phyloP scores from a whole-genome alignment of 2,797 vertebrate species.

The Rousettus madagascariensis region DNA sequence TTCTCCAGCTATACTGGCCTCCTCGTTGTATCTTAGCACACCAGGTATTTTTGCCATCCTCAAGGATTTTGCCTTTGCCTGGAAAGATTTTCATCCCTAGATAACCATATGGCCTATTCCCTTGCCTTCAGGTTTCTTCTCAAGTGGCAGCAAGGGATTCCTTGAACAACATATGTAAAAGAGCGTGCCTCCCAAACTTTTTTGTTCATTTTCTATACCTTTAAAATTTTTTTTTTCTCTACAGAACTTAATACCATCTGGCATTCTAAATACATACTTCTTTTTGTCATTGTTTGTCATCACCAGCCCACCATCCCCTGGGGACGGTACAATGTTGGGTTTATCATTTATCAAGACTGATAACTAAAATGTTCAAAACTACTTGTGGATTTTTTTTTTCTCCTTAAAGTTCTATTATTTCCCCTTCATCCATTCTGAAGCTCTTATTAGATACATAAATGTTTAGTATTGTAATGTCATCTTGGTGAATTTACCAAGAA shows the following conservation, averaged over 20 bases:
- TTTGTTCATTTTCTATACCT: background rate
- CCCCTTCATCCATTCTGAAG: background rate
- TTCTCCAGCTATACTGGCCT: background rate
- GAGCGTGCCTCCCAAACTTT: background rate
- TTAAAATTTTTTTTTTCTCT: background rate
- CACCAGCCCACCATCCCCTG: background rate
- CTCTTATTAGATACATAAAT: background rate
- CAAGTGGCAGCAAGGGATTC: background rate
- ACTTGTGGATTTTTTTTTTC: background rate
- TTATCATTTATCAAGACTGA: background rate
- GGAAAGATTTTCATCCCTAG: background rate
- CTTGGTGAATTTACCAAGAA: background rate
- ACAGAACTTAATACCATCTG: background rate
- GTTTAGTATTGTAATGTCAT: background rate
- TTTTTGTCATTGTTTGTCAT: background rate
- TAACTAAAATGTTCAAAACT: background rate
- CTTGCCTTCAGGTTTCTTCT: background rate
- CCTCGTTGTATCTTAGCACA: background rate
- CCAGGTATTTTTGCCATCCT: background rate
- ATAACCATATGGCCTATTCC: background rate
- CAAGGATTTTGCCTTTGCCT: background rate
- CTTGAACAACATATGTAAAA: background rate
- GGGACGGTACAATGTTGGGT: background rate
- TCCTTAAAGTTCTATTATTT: slow-evolving; percentile 4
- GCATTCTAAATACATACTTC: background rate